Evolutionary conservation across 1,140 invertebrate species (phyloP), one percentile per base, ranked within the genome.

Genomic region (Cylas formicarius): DNA sequence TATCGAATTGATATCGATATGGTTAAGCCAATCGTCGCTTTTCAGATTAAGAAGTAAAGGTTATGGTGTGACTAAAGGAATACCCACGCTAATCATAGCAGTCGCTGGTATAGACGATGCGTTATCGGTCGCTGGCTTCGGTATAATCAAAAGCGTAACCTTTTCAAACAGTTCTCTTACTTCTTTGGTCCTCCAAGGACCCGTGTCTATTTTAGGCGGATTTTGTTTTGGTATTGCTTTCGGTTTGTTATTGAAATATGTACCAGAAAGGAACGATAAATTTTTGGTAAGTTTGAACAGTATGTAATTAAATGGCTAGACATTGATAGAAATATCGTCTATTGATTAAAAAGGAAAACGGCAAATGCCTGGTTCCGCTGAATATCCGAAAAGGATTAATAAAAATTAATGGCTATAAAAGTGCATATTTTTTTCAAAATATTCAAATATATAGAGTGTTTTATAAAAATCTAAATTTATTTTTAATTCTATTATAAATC

Each of bases 1-100:
- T 41, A 26, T 31, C 17, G n/a, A 43, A 18, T 2, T 31, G 21
- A 16, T n/a, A n/a, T n/a, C n/a, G n/a, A n/a, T n/a, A n/a, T n/a
- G n/a, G n/a, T n/a, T n/a, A 41, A 18, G 14, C 33, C 1, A 13
- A 6, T 31, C 18, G 29, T 31, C 18, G 13, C n/a, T 4, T 31
- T 42, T 32, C 7, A 43, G 44, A 70, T 97, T 7, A 74, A 88
- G 13, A 76, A 79, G 43, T 39, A 82, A 85, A 61, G 88, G 89
- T 5, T 90, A 91, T 59, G 94, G 94, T 2, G 81, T 90, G 3
- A 82, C 85, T 22, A 94, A 96, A 73, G 94, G 93, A 1, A 92
- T 98, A 36, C 91, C 93, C 1, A 96, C 93, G 0, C 69, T 97
- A 14, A 86, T 96, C 23, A 89, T 97, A 28, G 94, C 94, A 0